A percentile compares a stretch with the other conserved stretches of the same genome.
Conservation (phyloP, 1,140 invertebrate species). For the Bombus superbus region DNA sequence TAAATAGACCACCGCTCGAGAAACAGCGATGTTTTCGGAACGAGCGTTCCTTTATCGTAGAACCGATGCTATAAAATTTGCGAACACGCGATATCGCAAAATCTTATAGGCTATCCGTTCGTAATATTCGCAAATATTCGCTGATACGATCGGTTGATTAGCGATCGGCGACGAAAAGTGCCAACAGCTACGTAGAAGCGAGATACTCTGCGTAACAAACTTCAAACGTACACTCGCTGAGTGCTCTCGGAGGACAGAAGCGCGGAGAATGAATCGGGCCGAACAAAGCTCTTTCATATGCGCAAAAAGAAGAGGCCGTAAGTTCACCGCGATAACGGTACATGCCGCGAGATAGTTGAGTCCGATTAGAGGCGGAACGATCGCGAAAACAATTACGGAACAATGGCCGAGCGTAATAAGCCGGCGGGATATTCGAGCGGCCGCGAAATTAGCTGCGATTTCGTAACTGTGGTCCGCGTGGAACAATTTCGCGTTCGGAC, state of each 20-base stretch:
- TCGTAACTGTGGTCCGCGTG: slow-evolving; percentile 30
- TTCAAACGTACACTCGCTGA: not conserved
- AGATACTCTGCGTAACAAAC: not conserved
- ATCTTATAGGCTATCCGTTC: no score
- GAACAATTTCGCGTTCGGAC: slow-evolving; percentile 39
- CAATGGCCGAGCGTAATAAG: slow-evolving; percentile 12
- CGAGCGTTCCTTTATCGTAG: no score
- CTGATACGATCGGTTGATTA: not conserved
- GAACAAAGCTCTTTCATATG: not conserved
- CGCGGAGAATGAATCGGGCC: not conserved
- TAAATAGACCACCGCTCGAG: not conserved
- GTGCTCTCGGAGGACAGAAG: not conserved
- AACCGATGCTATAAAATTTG: not conserved
- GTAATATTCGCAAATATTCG: no score
- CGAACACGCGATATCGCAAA: no score
- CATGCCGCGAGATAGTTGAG: not conserved
- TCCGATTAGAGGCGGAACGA: slow-evolving; percentile 10
- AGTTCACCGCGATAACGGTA: not conserved
- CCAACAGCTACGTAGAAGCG: not conserved
- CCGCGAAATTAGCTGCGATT: slow-evolving; percentile 49
- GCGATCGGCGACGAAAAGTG: not conserved
- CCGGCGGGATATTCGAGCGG: not conserved
- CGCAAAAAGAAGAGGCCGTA: not conserved
- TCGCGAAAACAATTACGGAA: slow-evolving; percentile 24
- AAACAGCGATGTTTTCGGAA: not conserved